These are phyloP conservation scores for Steinernema scapterisci DNA, from an alignment of 2,888 invertebrate genomes.

Conservation along the genomic window DNA sequence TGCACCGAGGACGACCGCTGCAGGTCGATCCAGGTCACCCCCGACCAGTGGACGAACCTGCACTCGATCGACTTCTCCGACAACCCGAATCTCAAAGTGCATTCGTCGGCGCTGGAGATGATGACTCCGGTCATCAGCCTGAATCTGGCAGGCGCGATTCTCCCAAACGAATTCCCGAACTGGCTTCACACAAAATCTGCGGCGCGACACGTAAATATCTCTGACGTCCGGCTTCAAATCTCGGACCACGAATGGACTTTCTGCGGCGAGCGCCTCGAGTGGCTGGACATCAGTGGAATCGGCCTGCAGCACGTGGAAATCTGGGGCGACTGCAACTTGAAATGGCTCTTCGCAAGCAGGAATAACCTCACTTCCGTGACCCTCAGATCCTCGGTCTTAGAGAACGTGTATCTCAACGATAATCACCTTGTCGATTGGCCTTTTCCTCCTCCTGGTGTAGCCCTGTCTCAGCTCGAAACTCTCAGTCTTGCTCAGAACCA, in stretches of 20 bases:
- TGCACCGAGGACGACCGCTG: constrained; percentile 33
- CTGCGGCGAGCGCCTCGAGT: constrained; percentile 52
- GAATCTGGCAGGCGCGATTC: constrained; percentile 42
- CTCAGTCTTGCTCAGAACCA: constrained; percentile 51
- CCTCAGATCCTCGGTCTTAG: constrained; percentile 42
- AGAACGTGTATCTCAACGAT: constrained; percentile 45
- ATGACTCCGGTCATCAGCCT: constrained; percentile 45
- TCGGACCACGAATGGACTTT: constrained; percentile 47
- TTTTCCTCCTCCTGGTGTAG: constrained; percentile 42
- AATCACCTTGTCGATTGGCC: constrained; percentile 54
- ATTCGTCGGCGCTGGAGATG: constrained; percentile 43
- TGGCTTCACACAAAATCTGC: constrained; percentile 48
- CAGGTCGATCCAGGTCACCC: constrained; percentile 37
- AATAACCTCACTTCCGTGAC: constrained; percentile 45
- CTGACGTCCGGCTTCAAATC: constrained; percentile 41
- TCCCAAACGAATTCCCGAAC: constrained; percentile 42
- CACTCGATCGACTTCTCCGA: constrained; percentile 51
- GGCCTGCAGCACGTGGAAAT: constrained; percentile 44
- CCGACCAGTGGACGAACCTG: constrained; percentile 41
- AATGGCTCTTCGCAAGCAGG: constrained; percentile 51
- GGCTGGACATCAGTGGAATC: constrained; percentile 56
- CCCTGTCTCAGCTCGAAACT: constrained; percentile 48
- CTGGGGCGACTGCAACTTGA: constrained; percentile 45
- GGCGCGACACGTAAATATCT: constrained; percentile 48
- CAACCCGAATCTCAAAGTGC: constrained; percentile 49